phyloP scores from a whole-genome alignment of 2,888 invertebrate genomes.

The Omphaloscelis lunosa region DNA sequence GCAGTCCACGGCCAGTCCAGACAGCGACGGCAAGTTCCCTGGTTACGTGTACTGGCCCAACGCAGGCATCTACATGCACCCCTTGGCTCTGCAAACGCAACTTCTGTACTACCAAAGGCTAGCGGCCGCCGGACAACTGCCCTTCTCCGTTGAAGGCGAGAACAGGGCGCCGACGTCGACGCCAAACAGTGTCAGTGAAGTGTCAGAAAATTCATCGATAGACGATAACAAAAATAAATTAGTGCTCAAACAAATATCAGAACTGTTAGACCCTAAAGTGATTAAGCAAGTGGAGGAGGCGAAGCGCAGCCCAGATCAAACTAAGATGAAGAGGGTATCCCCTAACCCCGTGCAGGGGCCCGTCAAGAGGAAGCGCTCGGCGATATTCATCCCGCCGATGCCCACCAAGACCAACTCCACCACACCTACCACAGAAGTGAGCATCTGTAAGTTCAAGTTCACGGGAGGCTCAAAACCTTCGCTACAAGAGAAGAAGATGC shows the following conservation, averaged over 20 bases:
- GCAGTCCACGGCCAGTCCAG: slow-evolving; percentile 81
- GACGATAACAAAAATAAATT: slow-evolving; percentile 85
- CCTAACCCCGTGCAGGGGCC: slow-evolving; percentile 83
- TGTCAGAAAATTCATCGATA: slow-evolving; percentile 80
- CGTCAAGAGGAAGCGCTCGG: slow-evolving; percentile 94
- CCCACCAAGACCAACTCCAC: slow-evolving; percentile 93
- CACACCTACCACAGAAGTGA: slow-evolving; percentile 95
- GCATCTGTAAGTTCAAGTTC: slow-evolving; percentile 98
- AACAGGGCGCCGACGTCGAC: slow-evolving; percentile 73
- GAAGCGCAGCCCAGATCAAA: slow-evolving; percentile 78
- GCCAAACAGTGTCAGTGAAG: slow-evolving; percentile 80
- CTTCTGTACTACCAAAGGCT: slow-evolving; percentile 94
- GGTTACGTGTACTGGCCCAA: slow-evolving; percentile 93
- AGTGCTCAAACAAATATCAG: slow-evolving; percentile 87
- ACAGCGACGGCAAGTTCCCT: slow-evolving; percentile 81
- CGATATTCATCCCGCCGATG: slow-evolving; percentile 96
- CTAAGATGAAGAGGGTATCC: slow-evolving; percentile 86
- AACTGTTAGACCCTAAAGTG: slow-evolving; percentile 86
- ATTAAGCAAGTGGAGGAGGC: slow-evolving; percentile 82
- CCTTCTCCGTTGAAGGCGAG: slow-evolving; percentile 82
- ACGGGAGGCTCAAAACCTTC: slow-evolving; percentile 97
- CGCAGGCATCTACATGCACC: slow-evolving; percentile 93
- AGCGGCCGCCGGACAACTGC: slow-evolving; percentile 89
- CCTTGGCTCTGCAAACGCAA: slow-evolving; percentile 93
- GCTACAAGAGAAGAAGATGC: slow-evolving; percentile 97